Conservation (phyloP, 2,113 vertebrate species). For the Alethe diademata region DNA sequence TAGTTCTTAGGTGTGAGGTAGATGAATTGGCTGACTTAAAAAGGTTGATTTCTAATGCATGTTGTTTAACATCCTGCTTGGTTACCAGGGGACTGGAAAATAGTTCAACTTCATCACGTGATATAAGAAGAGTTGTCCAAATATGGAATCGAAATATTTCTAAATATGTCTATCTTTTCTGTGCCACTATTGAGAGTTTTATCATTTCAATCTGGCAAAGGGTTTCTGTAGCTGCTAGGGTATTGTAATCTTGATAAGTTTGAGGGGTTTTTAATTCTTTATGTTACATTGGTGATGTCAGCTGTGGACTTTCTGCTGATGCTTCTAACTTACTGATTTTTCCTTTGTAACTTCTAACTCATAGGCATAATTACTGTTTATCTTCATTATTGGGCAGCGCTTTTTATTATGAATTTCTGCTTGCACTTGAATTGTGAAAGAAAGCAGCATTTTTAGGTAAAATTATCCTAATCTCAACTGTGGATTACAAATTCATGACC, state of each 20-base stretch:
- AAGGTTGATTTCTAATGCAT: background rate
- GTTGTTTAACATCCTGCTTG: background rate
- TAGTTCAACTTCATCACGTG: background rate
- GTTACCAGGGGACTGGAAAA: background rate
- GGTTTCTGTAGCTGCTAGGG: background rate
- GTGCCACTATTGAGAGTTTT: background rate
- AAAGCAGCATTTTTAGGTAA: background rate
- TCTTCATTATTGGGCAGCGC: background rate
- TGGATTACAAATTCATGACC: background rate
- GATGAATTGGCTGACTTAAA: background rate
- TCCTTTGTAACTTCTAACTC: background rate
- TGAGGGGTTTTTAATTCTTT: background rate
- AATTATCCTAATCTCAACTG: background rate
- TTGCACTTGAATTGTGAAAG: background rate
- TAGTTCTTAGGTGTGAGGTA: background rate
- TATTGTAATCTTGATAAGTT: background rate
- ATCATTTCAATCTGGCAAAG: background rate
- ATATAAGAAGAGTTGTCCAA: background rate
- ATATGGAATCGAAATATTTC: background rate
- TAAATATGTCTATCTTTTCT: background rate
- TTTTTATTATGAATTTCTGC: background rate
- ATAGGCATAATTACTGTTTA: background rate
- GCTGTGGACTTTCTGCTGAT: background rate
- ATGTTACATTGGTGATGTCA: background rate
- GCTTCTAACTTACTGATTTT: background rate